Evolutionary conservation across 2,797 vertebrate genomes (phyloP).

Genomic region (Choloepus didactylus): DNA sequence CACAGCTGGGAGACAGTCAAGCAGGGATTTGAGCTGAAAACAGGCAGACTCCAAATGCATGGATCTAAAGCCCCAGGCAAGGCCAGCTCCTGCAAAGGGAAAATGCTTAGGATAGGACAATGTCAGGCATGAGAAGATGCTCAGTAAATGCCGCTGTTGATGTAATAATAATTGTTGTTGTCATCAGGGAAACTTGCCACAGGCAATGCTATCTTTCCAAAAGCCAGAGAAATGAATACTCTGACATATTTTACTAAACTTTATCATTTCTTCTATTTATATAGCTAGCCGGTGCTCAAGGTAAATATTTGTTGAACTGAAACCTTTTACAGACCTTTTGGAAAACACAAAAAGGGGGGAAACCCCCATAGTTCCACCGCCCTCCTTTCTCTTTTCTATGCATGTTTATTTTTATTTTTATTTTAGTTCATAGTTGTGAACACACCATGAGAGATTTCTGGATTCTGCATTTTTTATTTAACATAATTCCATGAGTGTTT

Average conservation of each 20-base stretch:
- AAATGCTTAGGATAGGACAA: background rate
- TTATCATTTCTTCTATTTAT: conserved; percentile 4
- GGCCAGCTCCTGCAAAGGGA: background rate
- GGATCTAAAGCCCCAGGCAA: background rate
- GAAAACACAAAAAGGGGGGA: background rate
- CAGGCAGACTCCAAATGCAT: background rate
- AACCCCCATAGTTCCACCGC: no score
- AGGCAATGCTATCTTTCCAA: background rate
- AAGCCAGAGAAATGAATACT: conserved; percentile 20
- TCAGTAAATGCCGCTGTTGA: background rate
- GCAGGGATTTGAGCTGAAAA: background rate
- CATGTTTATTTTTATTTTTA: conserved; percentile 57
- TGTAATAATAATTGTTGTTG: background rate
- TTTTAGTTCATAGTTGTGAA: conserved; percentile 33
- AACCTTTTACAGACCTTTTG: background rate
- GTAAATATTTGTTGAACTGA: background rate
- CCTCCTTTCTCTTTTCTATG: background rate
- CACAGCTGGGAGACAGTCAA: background rate
- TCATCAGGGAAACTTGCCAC: background rate
- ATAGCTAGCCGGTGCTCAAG: background rate
- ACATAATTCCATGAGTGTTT: background rate
- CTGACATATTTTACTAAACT: background rate
- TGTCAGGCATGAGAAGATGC: background rate
- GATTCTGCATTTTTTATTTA: background rate
- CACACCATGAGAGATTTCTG: background rate